phyloP scores from a whole-genome alignment of 2,797 vertebrate genomes.

The Sebastes trivittatus region DNA sequence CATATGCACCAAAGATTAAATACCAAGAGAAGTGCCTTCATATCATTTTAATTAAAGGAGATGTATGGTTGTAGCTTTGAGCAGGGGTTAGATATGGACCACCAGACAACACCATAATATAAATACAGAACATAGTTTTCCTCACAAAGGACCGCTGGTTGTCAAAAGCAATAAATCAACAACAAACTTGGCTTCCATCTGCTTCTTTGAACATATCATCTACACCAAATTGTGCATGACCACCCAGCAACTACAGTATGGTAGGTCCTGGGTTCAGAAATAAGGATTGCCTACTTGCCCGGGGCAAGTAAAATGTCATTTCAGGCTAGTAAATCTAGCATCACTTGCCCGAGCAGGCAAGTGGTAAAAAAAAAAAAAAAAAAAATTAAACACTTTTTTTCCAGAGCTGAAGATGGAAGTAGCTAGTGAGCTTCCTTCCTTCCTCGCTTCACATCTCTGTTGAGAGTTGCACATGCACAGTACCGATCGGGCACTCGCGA shows the following conservation, averaged over 20 bases:
- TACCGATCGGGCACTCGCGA: no score
- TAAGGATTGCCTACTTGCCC: no score
- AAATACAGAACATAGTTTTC: constrained; percentile 41
- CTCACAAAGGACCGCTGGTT: constrained; percentile 10
- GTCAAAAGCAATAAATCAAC: constrained; percentile 55
- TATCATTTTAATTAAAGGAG: constrained; percentile 34
- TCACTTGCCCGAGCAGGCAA: no score
- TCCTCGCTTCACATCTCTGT: no score
- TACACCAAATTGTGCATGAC: constrained; percentile 46
- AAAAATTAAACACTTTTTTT: no score
- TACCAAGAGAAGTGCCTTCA: constrained; percentile 30
- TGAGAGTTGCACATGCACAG: no score
- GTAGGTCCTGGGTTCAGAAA: not conserved
- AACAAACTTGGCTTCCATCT: constrained; percentile 28
- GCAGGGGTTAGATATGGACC: constrained; percentile 5
- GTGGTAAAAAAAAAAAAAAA: no score
- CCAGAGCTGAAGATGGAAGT: no score
- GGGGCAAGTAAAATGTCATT: no score
- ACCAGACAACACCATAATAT: constrained; percentile 39
- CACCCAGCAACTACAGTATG: constrained; percentile 34
- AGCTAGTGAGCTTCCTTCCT: no score
- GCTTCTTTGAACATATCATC: constrained; percentile 54
- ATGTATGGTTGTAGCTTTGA: constrained; percentile 22
- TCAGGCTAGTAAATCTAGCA: no score
- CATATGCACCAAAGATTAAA: not conserved